A percentile compares a stretch with the other conserved stretches of the same genome.
These are phyloP conservation scores for Procapra przewalskii DNA, from an alignment of 2,113 vertebrate species.

Conservation along the genomic window DNA sequence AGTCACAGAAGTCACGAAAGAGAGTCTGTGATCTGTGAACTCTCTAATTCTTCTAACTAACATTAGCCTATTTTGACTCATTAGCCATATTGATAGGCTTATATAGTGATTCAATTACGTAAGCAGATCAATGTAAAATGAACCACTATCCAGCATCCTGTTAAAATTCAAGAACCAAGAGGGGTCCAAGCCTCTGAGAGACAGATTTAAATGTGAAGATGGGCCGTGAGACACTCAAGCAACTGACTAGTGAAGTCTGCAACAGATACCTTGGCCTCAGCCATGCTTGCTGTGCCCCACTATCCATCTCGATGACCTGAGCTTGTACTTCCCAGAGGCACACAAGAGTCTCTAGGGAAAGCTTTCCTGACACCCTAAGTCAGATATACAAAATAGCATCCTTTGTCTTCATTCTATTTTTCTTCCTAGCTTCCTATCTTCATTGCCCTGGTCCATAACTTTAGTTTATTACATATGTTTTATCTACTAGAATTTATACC, in stretches of 20 bases:
- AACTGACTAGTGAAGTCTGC: neutral
- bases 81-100: neutral
- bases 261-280: neutral
- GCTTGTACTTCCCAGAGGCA: neutral
- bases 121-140: neutral
- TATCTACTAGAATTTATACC: neutral
- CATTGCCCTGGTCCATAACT: neutral
- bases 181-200: neutral
- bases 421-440: neutral
- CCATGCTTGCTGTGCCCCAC: neutral
- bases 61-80: constrained; percentile 5
- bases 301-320: neutral
- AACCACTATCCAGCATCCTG: neutral
- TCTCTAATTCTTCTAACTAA: neutral
- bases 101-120: neutral
- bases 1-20: neutral
- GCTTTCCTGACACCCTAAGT: neutral
- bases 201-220: neutral
- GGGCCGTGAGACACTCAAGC: neutral
- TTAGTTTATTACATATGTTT: neutral
- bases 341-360: neutral
- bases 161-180: neutral
- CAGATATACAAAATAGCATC: neutral
- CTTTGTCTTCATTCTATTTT: neutral
- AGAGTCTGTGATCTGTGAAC: neutral